A percentile compares a stretch with the other conserved stretches of the same genome.
Conservation (phyloP, 2,888 invertebrate species). For the Drosophila subsilvestris region DNA sequence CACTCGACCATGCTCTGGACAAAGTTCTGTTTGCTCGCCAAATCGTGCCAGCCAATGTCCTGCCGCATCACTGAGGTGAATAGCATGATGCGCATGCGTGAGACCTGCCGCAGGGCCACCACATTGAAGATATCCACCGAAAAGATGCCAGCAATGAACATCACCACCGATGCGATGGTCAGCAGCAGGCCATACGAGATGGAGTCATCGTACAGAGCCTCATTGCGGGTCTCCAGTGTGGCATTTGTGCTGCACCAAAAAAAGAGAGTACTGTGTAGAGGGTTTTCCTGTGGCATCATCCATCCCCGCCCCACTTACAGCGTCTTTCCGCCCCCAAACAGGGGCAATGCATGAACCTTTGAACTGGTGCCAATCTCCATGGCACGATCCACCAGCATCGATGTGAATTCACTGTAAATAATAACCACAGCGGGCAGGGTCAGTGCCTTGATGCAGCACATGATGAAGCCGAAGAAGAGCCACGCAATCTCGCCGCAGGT, state of each 20-base stretch:
- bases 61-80: constrained; percentile 88
- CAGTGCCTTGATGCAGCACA: constrained; percentile 87
- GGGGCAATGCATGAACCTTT: constrained; percentile 85
- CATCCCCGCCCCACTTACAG: constrained; percentile 84
- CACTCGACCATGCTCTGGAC: constrained; percentile 91
- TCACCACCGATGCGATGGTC: constrained; percentile 85
- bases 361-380: constrained; percentile 86
- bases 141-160: constrained; percentile 87
- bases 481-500: constrained; percentile 86
- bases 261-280: neutral
- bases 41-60: constrained; percentile 90
- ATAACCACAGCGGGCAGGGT: constrained; percentile 89
- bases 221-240: constrained; percentile 85
- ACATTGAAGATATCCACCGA: constrained; percentile 89
- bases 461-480: constrained; percentile 86
- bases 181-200: constrained; percentile 88
- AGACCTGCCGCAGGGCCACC: constrained; percentile 87
- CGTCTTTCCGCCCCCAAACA: constrained; percentile 88
- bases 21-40: constrained; percentile 89
- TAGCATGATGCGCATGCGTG: constrained; percentile 87
- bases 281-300: neutral
- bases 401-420: constrained; percentile 90
- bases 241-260: constrained; percentile 85
- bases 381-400: constrained; percentile 88
- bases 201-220: constrained; percentile 88